Base-by-base conservation (phyloP, 2,797 vertebrate genomes). In the Gymnothorax javanicus region DNA sequence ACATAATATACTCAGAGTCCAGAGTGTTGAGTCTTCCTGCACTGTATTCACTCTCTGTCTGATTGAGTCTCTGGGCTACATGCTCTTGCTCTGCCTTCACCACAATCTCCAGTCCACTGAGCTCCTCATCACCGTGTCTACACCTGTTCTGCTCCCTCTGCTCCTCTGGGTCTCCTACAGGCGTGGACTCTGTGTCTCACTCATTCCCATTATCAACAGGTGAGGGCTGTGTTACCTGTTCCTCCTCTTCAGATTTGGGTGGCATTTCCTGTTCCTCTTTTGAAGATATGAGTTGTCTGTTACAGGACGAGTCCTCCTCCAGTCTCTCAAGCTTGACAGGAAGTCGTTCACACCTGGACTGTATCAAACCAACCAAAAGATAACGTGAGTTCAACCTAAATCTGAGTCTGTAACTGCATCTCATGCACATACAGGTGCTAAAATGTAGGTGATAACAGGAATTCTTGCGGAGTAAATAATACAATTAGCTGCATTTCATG, bases 1-100 rank as follows among this genome's bases (percentile, higher is more conserved):
- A 93, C 86, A 93, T 82, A 9, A 91, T 89, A 67, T 94, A 94
- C 11, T 94, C 93, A 0, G 89, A 89, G 1, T 90, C 82, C 0
- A 91, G 88, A 2, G 88, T 89, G 1, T 82, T 62, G 82, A 89
- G 92, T 85, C 93, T 94, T 60, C 89, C 92, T 0, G 87, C 50
- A 0, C 85, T 27, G 82, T 93, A 93, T 67, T 93, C 94, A 84
- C 93, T 95, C 8, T 92, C 86, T 0, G 91, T 93, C 87, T 87
- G 93, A 23, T 90, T 27, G 81, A 93, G 93, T 0, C 88, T 56
- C 58, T 73, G 52, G 43, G 56, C 79, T 0, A 91, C 89, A 0
- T 50, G 90, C 2, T 90, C 93, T 88, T 95, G 95, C 91, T 95
- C 94, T 0, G 90, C 93, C 90, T 95, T 96, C 15, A 95, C 89